These are phyloP conservation scores for Lasius platythorax DNA, from an alignment of 2,888 invertebrate genomes.

Conservation along the genomic window DNA sequence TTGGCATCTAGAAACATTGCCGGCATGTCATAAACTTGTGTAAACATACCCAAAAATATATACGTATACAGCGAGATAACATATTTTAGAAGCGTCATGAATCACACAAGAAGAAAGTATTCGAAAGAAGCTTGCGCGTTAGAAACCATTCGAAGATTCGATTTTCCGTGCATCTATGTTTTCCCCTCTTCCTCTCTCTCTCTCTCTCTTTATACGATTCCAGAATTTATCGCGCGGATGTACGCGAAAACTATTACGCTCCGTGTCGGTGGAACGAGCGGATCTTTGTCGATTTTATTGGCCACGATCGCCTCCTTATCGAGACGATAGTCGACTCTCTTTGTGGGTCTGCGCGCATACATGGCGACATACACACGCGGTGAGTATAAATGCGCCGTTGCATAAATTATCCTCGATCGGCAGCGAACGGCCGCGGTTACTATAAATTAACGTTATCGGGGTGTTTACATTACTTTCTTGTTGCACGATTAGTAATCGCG, in stretches of 20 bases:
- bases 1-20: not conserved
- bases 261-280: constrained; percentile 41
- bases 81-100: constrained; percentile 7
- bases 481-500: constrained; percentile 82
- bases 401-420: constrained; percentile 76
- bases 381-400: constrained; percentile 72
- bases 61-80: not conserved
- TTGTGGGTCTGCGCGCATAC: constrained; percentile 41
- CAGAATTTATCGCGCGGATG: constrained; percentile 52
- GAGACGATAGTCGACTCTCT: constrained; percentile 58
- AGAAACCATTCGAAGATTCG: not conserved
- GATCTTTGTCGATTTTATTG: constrained; percentile 58
- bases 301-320: constrained; percentile 57
- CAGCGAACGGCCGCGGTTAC: constrained; percentile 71
- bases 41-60: not conserved
- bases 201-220: not conserved
- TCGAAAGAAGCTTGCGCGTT: not conserved
- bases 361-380: constrained; percentile 49
- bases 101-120: not conserved
- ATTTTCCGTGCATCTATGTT: not conserved
- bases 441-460: constrained; percentile 83
- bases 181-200: not conserved
- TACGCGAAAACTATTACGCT: constrained; percentile 57
- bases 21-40: not conserved
- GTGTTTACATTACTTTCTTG: constrained; percentile 84